These are phyloP conservation scores for Drosophila affinis DNA, from an alignment of 2,888 invertebrate species.

Conservation along the genomic window DNA sequence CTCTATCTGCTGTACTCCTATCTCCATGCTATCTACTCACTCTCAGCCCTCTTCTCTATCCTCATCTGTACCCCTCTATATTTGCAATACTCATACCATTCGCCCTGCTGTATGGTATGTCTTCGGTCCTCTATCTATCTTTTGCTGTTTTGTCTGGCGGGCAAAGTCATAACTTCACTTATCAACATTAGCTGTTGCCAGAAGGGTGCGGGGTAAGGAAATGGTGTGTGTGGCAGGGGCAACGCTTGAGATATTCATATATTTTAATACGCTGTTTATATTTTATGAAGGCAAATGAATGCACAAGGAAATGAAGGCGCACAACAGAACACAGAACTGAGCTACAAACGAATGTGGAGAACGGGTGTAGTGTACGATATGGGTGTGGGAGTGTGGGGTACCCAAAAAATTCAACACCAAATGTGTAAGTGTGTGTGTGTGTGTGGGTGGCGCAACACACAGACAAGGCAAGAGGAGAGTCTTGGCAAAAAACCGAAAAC, in stretches of 20 bases:
- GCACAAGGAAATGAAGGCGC: slow-evolving; percentile 77
- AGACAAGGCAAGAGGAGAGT: background rate
- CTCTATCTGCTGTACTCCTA: background rate
- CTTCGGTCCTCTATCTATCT: slow-evolving; percentile 5
- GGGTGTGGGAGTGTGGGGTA: background rate
- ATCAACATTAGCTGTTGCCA: slow-evolving; percentile 78
- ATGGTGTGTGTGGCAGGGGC: slow-evolving; percentile 14
- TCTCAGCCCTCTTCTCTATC: background rate
- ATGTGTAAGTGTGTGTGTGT: slow-evolving; percentile 34
- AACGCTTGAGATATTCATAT: slow-evolving; percentile 78
- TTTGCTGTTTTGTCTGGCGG: slow-evolving; percentile 57
- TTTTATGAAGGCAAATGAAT: slow-evolving; percentile 80
- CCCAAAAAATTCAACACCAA: slow-evolving; percentile 75
- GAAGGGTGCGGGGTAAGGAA: background rate
- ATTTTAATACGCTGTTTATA: slow-evolving; percentile 81
- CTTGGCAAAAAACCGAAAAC: slow-evolving; percentile 21
- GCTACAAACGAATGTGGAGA: slow-evolving; percentile 19
- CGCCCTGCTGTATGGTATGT: background rate
- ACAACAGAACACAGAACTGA: slow-evolving; percentile 63
- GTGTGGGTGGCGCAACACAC: slow-evolving; percentile 7
- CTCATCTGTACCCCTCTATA: background rate
- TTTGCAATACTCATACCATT: background rate
- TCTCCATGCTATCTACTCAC: too few relatives aligned
- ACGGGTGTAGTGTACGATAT: background rate
- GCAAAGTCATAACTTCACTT: slow-evolving; percentile 80